Evolutionary conservation across 2,797 vertebrate genomes (phyloP), one percentile per base, ranked within the genome.

Genomic region (Pseudomugil gertrudae): DNA sequence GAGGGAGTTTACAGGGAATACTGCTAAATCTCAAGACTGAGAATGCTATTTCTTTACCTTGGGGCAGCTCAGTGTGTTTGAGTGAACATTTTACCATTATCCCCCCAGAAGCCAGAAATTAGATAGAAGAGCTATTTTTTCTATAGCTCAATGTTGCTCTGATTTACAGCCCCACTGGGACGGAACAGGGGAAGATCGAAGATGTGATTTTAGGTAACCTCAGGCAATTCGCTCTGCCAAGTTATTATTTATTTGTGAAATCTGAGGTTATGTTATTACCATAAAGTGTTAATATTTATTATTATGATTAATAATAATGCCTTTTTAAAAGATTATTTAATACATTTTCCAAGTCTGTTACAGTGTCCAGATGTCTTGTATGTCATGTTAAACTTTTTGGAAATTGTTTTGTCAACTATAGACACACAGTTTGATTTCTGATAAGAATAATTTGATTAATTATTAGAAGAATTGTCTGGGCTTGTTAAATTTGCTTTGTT

Each of bases 111-210:
- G 74, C 79, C 64, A 70, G 65, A 75, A 75, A 76, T 84, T 53
- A 74, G 75, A 81, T 59, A 48, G 54, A 77, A 68, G 53, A 74
- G 71, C 27, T 61, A 21, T 57, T 63, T 80, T 30, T 74, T 65
- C 58, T 66, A 54, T 79, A 56, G 69, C 80, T 51, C 54, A 69
- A 67, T 52, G 47, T 59, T 66, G 19, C 45, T 38, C 63, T 66
- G 62, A 73, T 81, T 85, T 76, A 75, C 47, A 71, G 70, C 67
- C 72, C 74, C 65, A 35, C 69, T 67, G 74, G 74, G 75, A 81
- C 23, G 2, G 19, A 74, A 74, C 17, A 65, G 32, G 27, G 47
- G 50, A 72, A 78, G 50, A 81, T 65, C 32, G 57, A 72, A 84
- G 64, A 69, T 72, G 27, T 73, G 63, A 69, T 81, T 69, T 72